These are phyloP conservation scores for Phorcus lineatus DNA, from an alignment of 2,888 invertebrate species.

Conservation along the genomic window DNA sequence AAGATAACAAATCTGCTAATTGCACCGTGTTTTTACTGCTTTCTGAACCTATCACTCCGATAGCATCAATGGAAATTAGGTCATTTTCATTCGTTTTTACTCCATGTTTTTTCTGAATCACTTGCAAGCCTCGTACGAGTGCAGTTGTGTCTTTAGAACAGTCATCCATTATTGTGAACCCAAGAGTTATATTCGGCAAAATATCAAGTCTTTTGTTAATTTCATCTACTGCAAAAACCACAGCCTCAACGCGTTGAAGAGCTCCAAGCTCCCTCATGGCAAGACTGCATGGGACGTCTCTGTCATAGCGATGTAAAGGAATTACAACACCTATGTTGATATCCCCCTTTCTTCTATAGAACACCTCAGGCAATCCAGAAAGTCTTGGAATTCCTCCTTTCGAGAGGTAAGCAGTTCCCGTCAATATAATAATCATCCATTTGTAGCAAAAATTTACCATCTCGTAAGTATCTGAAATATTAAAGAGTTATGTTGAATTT, in stretches of 20 bases:
- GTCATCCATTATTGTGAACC: slow-evolving; percentile 61
- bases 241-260: slow-evolving; percentile 59
- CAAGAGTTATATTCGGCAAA: slow-evolving; percentile 52
- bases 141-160: slow-evolving; percentile 60
- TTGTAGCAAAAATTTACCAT: too few relatives aligned
- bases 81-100: too few relatives aligned
- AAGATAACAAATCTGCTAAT: slow-evolving; percentile 46
- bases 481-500: too few relatives aligned
- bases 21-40: slow-evolving; percentile 48
- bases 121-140: slow-evolving; percentile 53
- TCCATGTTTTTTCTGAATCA: slow-evolving; percentile 37
- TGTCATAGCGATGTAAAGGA: slow-evolving; percentile 39
- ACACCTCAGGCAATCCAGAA: slow-evolving; percentile 16
- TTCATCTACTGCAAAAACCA: slow-evolving; percentile 53
- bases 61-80: slow-evolving; percentile 33
- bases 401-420: too few relatives aligned
- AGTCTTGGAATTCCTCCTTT: slow-evolving; percentile 4
- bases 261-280: slow-evolving; percentile 46
- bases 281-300: slow-evolving; percentile 38
- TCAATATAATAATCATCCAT: too few relatives aligned
- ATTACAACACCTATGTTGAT: slow-evolving; percentile 56
- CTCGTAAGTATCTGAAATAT: too few relatives aligned
- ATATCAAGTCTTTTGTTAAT: slow-evolving; percentile 49
- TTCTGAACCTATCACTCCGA: slow-evolving; percentile 52
- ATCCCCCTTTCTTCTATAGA: slow-evolving; percentile 41